phyloP scores from a whole-genome alignment of 2,888 invertebrate species.

The Hypsopygia costalis region DNA sequence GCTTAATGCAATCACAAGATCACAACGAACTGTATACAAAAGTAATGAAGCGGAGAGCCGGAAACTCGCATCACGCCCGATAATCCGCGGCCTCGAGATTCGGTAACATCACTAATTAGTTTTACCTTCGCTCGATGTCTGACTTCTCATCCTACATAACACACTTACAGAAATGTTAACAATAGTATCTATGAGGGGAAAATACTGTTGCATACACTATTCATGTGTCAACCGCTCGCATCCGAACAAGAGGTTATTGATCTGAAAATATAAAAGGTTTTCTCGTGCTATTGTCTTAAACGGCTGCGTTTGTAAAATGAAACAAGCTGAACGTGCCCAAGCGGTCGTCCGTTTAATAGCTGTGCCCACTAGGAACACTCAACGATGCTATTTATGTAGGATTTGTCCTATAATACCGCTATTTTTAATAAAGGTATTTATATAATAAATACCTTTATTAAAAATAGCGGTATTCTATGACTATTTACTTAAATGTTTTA shows the following conservation, averaged over 20 bases:
- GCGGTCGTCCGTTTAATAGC: conserved; percentile 46
- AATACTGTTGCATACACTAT: conserved; percentile 44
- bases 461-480: too few relatives aligned
- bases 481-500: too few relatives aligned
- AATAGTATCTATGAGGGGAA: conserved; percentile 34
- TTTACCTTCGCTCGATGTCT: conserved; percentile 22
- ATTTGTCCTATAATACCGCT: not conserved
- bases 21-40: not conserved
- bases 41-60: conserved; percentile 1
- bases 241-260: conserved; percentile 60
- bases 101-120: conserved; percentile 22
- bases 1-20: not conserved
- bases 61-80: conserved; percentile 2
- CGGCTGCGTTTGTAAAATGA: conserved; percentile 38
- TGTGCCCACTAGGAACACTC: conserved; percentile 20
- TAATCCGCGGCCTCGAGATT: conserved; percentile 12
- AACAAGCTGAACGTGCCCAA: conserved; percentile 63
- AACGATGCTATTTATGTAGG: not conserved
- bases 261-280: conserved; percentile 62
- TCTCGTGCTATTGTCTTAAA: conserved; percentile 62
- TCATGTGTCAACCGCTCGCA: conserved; percentile 60
- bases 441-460: too few relatives aligned
- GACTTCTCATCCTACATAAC: conserved; percentile 18
- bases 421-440: too few relatives aligned
- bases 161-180: conserved; percentile 7